These are phyloP conservation scores for Melinopterus prodromus DNA, from an alignment of 2,888 invertebrate genomes.

Conservation along the genomic window DNA sequence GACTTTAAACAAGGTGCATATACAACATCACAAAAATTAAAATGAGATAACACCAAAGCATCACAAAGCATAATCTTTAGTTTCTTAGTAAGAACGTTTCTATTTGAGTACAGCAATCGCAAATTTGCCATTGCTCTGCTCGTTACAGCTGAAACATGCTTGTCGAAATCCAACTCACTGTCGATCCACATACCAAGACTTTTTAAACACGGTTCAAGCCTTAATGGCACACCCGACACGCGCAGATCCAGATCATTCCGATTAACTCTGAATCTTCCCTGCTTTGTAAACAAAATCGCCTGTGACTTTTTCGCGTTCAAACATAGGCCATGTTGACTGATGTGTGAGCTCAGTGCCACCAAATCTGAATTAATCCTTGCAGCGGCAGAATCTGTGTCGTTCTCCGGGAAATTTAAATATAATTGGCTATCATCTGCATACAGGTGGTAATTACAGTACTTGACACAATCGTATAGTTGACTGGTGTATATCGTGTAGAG, in stretches of 20 bases:
- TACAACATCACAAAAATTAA: no score
- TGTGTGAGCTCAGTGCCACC: neutral
- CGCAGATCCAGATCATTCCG: neutral
- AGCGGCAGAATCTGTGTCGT: neutral
- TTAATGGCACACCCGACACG: neutral
- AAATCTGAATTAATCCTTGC: conserved; percentile 10
- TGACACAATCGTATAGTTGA: neutral
- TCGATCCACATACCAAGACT: neutral
- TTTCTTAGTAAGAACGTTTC: neutral
- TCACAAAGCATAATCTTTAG: no score
- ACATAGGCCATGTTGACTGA: neutral
- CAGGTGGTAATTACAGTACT: conserved; percentile 7
- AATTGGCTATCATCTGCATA: conserved; percentile 26
- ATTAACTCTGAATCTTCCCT: neutral
- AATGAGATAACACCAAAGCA: no score
- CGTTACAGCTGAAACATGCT: neutral
- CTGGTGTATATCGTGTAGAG: neutral
- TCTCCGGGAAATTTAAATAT: conserved; percentile 4
- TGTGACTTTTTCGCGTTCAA: neutral
- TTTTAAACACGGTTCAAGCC: neutral
- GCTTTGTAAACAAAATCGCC: neutral
- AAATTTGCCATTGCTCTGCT: neutral
- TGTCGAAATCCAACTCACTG: neutral
- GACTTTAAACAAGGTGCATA: no score
- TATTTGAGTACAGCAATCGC: neutral